phyloP scores from a whole-genome alignment of 2,797 vertebrate species.

The Pangasius sanitwongsei region DNA sequence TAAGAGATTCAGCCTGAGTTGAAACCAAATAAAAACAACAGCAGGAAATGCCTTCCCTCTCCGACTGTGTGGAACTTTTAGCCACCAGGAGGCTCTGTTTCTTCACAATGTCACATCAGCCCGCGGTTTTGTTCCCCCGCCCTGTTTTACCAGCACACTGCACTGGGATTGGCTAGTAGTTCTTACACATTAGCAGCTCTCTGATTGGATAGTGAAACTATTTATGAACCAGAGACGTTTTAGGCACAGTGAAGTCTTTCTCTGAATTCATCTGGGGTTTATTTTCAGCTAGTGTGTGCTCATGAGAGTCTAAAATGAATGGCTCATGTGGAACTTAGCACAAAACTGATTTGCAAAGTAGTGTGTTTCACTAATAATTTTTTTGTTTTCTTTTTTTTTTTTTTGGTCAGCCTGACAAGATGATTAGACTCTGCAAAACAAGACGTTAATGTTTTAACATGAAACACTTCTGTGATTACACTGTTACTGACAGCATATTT shows the following conservation, averaged over 20 bases:
- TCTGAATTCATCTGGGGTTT: background rate
- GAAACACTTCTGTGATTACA: background rate
- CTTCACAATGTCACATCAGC: background rate
- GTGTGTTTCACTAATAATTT: background rate
- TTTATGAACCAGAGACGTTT: slow-evolving; percentile 6
- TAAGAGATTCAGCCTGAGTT: background rate
- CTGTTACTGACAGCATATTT: background rate
- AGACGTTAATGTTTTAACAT: background rate
- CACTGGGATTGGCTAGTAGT: background rate
- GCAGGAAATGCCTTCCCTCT: background rate
- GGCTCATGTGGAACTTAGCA: background rate
- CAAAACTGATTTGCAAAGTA: background rate
- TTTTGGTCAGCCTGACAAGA: background rate
- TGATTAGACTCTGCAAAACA: background rate
- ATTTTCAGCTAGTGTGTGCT: background rate
- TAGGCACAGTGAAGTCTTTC: background rate
- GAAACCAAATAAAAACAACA: background rate
- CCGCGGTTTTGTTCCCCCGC: slow-evolving; percentile 9
- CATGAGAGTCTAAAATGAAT: background rate
- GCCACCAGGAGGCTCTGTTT: slow-evolving; percentile 20
- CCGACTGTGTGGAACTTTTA: background rate
- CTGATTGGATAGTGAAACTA: slow-evolving; percentile 2
- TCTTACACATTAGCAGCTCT: background rate
- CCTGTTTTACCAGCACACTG: background rate
- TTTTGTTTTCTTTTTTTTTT: background rate